Conservation (phyloP, 2,888 invertebrate genomes). For the Chloromyia formosa region DNA sequence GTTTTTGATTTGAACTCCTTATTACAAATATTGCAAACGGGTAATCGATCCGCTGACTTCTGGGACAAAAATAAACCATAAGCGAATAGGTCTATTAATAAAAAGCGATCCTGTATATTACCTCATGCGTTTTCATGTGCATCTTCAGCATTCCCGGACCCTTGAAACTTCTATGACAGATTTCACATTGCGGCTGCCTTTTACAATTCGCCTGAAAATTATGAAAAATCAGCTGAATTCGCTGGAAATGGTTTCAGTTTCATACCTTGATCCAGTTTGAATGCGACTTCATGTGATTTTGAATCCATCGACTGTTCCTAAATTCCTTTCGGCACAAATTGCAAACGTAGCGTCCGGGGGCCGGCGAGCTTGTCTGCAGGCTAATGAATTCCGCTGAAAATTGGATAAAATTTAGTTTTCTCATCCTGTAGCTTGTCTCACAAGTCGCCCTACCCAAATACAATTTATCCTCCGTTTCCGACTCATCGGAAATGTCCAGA, state of each 20-base stretch:
- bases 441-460: constrained; percentile 47
- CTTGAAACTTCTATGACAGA: constrained; percentile 71
- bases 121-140: constrained; percentile 73
- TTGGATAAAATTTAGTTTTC: constrained; percentile 8
- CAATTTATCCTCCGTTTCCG: constrained; percentile 52
- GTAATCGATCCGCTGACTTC: constrained; percentile 68
- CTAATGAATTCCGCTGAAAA: constrained; percentile 62
- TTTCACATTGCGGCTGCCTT: constrained; percentile 71
- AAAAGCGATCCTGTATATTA: constrained; percentile 43
- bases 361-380: constrained; percentile 67
- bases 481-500: constrained; percentile 50
- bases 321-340: constrained; percentile 73
- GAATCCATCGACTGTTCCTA: constrained; percentile 70
- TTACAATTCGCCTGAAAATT: constrained; percentile 68
- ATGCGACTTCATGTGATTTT: constrained; percentile 71
- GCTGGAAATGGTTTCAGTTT: neutral
- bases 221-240: neutral
- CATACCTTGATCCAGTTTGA: constrained; percentile 69
- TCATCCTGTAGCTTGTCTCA: neutral
- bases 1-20: constrained; percentile 70
- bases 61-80: constrained; percentile 3
- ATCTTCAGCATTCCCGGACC: constrained; percentile 74
- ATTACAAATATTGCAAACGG: constrained; percentile 71
- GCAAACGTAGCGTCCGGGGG: constrained; percentile 70
- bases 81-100: constrained; percentile 9